Evolutionary conservation across 2,113 vertebrate species (phyloP).

Genomic region (Callorhinus ursinus): DNA sequence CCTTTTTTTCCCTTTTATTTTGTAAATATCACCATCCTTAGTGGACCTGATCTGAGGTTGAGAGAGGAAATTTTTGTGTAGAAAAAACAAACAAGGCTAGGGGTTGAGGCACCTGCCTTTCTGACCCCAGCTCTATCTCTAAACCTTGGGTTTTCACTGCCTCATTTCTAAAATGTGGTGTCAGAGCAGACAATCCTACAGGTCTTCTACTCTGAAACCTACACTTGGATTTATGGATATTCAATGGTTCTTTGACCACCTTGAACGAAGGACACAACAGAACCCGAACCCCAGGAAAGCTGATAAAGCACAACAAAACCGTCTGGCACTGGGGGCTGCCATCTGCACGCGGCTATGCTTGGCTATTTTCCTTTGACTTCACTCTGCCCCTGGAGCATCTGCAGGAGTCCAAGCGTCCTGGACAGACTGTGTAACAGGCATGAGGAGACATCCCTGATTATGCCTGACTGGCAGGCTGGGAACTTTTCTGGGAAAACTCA

Average conservation of each 20-base stretch:
- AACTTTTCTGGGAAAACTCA: slow-evolving; percentile 43
- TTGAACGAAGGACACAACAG: neutral
- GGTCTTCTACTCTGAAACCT: neutral
- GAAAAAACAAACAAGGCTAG: neutral
- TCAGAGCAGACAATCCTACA: neutral
- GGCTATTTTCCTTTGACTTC: neutral
- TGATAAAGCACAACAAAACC: neutral
- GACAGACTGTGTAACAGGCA: neutral
- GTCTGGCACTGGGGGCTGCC: accelerated
- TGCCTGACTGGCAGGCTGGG: slow-evolving; percentile 47
- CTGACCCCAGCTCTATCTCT: neutral
- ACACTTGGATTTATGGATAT: neutral
- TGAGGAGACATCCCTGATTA: slow-evolving; percentile 43
- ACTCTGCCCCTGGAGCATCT: neutral
- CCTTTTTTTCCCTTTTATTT: neutral
- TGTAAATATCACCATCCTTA: neutral
- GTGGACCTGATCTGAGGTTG: neutral
- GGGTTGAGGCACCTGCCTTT: neutral
- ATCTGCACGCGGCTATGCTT: neutral
- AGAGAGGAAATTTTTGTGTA: neutral
- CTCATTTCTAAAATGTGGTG: neutral
- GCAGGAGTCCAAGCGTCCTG: neutral
- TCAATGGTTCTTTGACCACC: neutral
- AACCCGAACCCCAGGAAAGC: neutral
- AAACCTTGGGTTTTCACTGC: neutral